Evolutionary conservation across 2,797 vertebrate genomes (phyloP), one percentile per base, ranked within the genome.

Genomic region (Enteromius treurensis): DNA sequence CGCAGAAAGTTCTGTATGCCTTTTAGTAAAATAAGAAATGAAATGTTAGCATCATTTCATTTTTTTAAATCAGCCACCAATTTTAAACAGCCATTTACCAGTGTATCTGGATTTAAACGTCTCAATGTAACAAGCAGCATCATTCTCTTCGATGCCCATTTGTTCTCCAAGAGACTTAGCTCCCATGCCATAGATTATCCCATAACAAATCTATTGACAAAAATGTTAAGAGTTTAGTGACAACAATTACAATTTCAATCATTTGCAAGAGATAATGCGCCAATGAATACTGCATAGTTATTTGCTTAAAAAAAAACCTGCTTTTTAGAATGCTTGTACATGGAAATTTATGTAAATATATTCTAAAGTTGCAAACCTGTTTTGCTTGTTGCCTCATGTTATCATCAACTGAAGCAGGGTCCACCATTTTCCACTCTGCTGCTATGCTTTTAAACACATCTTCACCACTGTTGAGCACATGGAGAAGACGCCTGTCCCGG

Each of bases 101-200:
- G 93, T 93, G 88, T 99, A 99, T 96, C 96, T 96, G 85, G 95
- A 94, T 90, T 99, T 99, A 93, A 99, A 99, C 73, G 96, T 97
- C 67, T 99, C 96, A 19, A 99, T 98, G 88, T 98, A 99, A 89
- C 88, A 94, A 79, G 95, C 95, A 6, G 98, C 98, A 65, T 97
- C 97, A 0, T 95, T 93, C 91, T 98, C 97, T 71, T 96, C 95
- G 87, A 98, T 94, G 68, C 94, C 96, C 98, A 99, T 99, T 90
- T 99, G 97, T 86, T 99, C 97, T n/a, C 96, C 96, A 85, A 98
- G 92, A 88, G 97, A 96, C 87, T 97, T 98, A 55, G 97, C 95
- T 90, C 98, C 97, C 94, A 99, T 99, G 84, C 98, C 98, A 51
- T 99, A 99, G 89, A 99, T 96, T 83, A 99, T 99, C 87, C 98